Percentiles rank a stretch among this genome's conserved stretches.
These are phyloP conservation scores for Darevskia mixta DNA, from an alignment of 2,797 vertebrate genomes.

Conservation along the genomic window DNA sequence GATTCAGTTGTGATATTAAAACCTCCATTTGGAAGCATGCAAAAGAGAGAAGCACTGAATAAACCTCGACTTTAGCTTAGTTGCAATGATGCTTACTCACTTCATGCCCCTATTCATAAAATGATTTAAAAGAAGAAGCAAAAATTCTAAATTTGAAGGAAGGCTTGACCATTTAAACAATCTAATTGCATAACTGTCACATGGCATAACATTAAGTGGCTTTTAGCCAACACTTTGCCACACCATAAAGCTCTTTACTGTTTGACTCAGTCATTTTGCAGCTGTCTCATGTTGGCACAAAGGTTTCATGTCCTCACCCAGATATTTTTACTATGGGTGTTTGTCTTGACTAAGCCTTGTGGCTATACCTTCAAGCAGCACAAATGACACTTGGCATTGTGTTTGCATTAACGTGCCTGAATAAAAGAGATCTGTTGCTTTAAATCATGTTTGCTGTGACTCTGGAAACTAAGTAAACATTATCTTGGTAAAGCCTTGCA, in stretches of 20 bases:
- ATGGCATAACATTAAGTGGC: slow-evolving; percentile 52
- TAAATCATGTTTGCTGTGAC: slow-evolving; percentile 66
- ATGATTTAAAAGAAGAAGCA: background rate
- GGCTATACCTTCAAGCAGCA: slow-evolving; percentile 65
- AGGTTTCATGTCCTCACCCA: slow-evolving; percentile 41
- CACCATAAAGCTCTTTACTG: slow-evolving; percentile 50
- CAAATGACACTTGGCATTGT: slow-evolving; percentile 65
- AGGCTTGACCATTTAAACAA: background rate
- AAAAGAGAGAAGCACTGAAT: too few relatives aligned
- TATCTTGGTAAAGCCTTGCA: slow-evolving; percentile 60
- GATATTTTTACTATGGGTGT: slow-evolving; percentile 60
- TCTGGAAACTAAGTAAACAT: slow-evolving; percentile 77
- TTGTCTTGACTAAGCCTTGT: slow-evolving; percentile 62
- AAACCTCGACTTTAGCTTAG: background rate
- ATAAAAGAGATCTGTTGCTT: slow-evolving; percentile 73
- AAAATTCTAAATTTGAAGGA: slow-evolving; percentile 44
- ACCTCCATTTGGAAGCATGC: too few relatives aligned
- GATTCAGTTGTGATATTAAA: too few relatives aligned
- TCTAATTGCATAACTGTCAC: slow-evolving; percentile 33
- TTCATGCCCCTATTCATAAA: slow-evolving; percentile 36
- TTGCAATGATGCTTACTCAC: background rate
- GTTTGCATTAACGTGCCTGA: slow-evolving; percentile 67
- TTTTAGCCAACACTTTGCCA: slow-evolving; percentile 42
- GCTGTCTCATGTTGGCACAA: slow-evolving; percentile 8
- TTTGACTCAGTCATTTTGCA: slow-evolving; percentile 50